These are phyloP conservation scores for Melitaea athalia DNA, from an alignment of 2,888 invertebrate genomes.

Conservation along the genomic window DNA sequence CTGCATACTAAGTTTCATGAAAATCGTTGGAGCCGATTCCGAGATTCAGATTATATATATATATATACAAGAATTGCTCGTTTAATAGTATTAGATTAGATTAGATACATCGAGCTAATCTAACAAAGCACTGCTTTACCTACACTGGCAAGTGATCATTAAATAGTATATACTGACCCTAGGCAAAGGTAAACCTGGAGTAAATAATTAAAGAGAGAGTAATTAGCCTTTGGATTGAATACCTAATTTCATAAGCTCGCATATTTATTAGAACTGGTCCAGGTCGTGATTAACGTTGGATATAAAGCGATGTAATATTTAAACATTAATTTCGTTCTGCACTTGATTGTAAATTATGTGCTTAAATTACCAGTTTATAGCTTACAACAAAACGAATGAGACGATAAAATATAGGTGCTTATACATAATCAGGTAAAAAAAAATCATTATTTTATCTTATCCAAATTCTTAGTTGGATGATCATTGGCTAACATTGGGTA, in stretches of 20 bases:
- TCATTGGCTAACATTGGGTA: too few relatives aligned
- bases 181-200: conserved; percentile 18
- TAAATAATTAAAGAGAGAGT: conserved; percentile 34
- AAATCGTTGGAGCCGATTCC: too few relatives aligned
- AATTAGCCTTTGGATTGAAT: conserved; percentile 27
- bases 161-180: conserved; percentile 25
- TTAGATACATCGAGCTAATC: conserved; percentile 23
- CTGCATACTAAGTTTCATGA: too few relatives aligned
- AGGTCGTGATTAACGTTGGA: conserved; percentile 3
- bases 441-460: too few relatives aligned
- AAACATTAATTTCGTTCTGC: background rate
- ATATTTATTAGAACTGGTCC: background rate
- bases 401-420: background rate
- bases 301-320: background rate
- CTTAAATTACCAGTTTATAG: background rate
- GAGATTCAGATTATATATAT: too few relatives aligned
- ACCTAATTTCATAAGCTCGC: conserved; percentile 16
- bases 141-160: conserved; percentile 24
- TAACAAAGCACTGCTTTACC: conserved; percentile 24
- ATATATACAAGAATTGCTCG: too few relatives aligned
- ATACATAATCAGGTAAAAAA: background rate
- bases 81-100: too few relatives aligned
- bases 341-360: conserved; percentile 3
- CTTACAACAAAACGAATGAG: background rate
- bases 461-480: too few relatives aligned